Evolutionary conservation across 2,113 vertebrate genomes (phyloP), one percentile per base, ranked within the genome.

Genomic region (Girardinichthys multiradiatus): DNA sequence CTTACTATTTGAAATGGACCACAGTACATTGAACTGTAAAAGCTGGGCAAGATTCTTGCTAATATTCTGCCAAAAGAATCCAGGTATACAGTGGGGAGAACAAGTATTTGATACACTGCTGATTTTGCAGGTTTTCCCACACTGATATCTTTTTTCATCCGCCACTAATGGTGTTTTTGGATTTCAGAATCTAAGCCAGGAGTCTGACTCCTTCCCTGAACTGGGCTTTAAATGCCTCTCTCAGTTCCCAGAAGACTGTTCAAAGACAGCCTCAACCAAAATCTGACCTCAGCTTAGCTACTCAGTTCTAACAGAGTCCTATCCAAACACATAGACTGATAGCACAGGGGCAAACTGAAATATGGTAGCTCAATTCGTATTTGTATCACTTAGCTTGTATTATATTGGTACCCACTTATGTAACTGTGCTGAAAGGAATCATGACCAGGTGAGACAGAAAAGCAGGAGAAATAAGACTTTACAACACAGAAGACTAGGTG

Each of bases 151-250:
- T 67, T 68, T 39, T 69, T 80, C 42, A 63, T 74, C 48, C 15
- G 45, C 42, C 63, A 76, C 68, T 65, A 65, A 62, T 65, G 79
- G 63, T 33, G 42, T 26, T 8, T 42, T 69, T 71, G 81, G 72
- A 80, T 84, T 82, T 84, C 68, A 31, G 54, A 28, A 64, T 72
- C 60, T 37, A 28, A 74, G 74, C 74, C 15, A 1, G 30, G 26
- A 51, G 64, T 51, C 68, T 57, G 64, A 77, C 69, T 68, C 59
- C 68, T 85, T 70, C 73, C 68, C 64, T 83, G 80, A 87, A 77
- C 80, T 76, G 57, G 54, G 70, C 74, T 59, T 65, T 64, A 26
- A 60, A 74, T 76, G 57, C 64, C 42, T 81, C 45, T 4, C n/a
- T 51, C 61, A 14, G 29, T 70, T 84, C 85, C 83, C 83, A 6